Evolutionary conservation across 2,797 vertebrate species (phyloP).

Genomic region (Synanceia verrucosa): DNA sequence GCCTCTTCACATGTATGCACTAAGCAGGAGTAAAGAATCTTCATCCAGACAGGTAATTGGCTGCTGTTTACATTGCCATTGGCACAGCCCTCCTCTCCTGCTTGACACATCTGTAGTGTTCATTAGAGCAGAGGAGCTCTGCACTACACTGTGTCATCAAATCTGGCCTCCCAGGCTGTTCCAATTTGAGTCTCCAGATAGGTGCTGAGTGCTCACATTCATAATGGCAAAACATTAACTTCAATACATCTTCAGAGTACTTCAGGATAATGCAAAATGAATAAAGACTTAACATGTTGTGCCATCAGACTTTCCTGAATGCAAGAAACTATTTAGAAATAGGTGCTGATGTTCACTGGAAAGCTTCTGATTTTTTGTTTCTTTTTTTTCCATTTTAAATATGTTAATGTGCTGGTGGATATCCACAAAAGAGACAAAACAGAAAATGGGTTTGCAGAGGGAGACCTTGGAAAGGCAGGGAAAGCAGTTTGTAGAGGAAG

Average conservation of each 20-base stretch:
- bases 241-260: constrained; percentile 5
- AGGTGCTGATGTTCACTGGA: neutral
- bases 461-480: constrained; percentile 3
- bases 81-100: constrained; percentile 57
- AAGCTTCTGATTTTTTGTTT: neutral
- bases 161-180: constrained; percentile 59
- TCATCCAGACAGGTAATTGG: constrained; percentile 81
- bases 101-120: constrained; percentile 80
- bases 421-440: constrained; percentile 5
- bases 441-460: constrained; percentile 5
- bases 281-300: neutral
- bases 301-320: neutral
- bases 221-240: constrained; percentile 5
- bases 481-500: constrained; percentile 37
- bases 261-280: neutral
- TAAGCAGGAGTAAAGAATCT: constrained; percentile 64
- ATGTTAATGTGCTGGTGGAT: constrained; percentile 9
- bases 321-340: constrained; percentile 1
- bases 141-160: constrained; percentile 51
- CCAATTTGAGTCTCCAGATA: constrained; percentile 8
- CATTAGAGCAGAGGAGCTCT: constrained; percentile 69
- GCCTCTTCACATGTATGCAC: constrained; percentile 52
- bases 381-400: neutral
- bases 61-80: constrained; percentile 75
- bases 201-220: constrained; percentile 21